Evolutionary conservation across 2,888 invertebrate species (phyloP).

Genomic region (Hermaeophaga mercurialis): DNA sequence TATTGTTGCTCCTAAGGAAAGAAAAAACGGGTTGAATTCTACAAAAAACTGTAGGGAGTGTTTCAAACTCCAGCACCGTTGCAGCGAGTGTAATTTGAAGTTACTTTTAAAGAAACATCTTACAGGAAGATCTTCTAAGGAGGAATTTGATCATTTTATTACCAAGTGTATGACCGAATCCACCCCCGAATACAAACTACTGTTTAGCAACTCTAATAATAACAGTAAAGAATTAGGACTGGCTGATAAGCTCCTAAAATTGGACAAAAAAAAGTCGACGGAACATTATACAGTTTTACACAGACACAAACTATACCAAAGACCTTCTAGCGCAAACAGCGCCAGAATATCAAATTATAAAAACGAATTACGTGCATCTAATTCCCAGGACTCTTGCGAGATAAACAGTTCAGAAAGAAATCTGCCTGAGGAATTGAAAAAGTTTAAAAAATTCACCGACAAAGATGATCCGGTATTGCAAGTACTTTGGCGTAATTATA

Average conservation of each 20-base stretch:
- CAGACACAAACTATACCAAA: constrained; percentile 20
- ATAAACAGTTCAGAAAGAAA: neutral
- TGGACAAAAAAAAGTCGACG: constrained; percentile 12
- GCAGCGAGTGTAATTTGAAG: constrained; percentile 37
- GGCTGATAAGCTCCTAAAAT: constrained; percentile 14
- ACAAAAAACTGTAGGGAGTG: constrained; percentile 36
- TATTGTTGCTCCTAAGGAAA: constrained; percentile 32
- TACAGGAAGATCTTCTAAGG: constrained; percentile 30
- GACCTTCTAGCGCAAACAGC: neutral
- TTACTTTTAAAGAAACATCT: constrained; percentile 30
- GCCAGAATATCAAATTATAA: neutral
- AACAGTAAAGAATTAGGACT: constrained; percentile 31
- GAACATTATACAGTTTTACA: constrained; percentile 11
- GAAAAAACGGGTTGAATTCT: constrained; percentile 8
- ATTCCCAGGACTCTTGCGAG: neutral
- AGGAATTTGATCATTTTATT: constrained; percentile 37
- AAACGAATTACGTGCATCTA: neutral
- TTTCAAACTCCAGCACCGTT: constrained; percentile 35
- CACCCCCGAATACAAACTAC: constrained; percentile 29
- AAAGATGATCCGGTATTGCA: constrained; percentile 14
- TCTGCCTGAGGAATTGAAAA: neutral
- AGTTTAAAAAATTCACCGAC: neutral
- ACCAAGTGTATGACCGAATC: constrained; percentile 35
- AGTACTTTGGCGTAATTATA: constrained; percentile 7
- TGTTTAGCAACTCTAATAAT: constrained; percentile 31